These are phyloP conservation scores for Semotilus atromaculatus DNA, from an alignment of 2,797 vertebrate genomes.

Conservation along the genomic window DNA sequence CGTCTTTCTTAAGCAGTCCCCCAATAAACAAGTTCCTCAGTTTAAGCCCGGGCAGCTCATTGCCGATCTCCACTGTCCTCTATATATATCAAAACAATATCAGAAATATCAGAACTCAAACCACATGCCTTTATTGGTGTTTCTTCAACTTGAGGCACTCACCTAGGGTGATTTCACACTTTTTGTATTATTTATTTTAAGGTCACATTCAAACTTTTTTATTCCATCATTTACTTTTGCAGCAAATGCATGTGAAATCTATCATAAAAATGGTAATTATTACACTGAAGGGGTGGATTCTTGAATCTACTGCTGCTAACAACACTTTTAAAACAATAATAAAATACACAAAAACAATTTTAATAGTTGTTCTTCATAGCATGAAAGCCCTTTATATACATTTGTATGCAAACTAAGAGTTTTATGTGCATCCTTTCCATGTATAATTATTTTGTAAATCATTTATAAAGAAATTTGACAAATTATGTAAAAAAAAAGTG, in stretches of 20 bases:
- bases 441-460: neutral
- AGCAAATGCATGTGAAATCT: neutral
- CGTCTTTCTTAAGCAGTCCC: constrained; percentile 78
- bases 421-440: neutral
- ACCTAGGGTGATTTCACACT: neutral
- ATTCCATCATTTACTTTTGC: neutral
- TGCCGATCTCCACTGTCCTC: constrained; percentile 85
- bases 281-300: neutral
- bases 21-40: constrained; percentile 83
- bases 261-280: neutral
- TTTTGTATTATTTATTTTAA: neutral
- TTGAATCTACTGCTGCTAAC: no score
- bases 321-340: neutral
- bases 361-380: neutral
- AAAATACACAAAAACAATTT: neutral
- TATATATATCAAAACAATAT: constrained; percentile 54
- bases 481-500: neutral
- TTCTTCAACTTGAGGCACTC: neutral
- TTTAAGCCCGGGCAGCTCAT: constrained; percentile 85
- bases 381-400: neutral
- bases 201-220: neutral
- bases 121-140: neutral
- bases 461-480: neutral
- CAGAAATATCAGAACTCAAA: neutral
- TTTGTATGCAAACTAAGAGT: neutral